Evolutionary conservation across 1,140 invertebrate species (phyloP).

Genomic region (Armadillidium nasatum): DNA sequence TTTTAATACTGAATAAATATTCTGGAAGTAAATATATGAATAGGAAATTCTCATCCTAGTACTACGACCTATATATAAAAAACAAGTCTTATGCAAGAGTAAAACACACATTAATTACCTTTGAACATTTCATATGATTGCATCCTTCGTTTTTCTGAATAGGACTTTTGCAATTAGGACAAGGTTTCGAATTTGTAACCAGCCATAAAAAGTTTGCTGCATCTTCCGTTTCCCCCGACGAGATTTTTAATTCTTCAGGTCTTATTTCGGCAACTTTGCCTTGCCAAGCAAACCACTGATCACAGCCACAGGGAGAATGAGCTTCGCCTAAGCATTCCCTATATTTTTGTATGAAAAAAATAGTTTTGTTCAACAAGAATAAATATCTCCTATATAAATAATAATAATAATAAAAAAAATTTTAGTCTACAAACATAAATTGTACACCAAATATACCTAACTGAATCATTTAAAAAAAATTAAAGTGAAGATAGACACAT

Average conservation of each 20-base stretch:
- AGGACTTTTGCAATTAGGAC: slow-evolving; percentile 66
- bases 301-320: slow-evolving; percentile 65
- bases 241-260: slow-evolving; percentile 60
- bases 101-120: slow-evolving; percentile 51
- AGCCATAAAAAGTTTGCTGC: slow-evolving; percentile 68
- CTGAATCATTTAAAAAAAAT: no score
- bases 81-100: no score
- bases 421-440: no score
- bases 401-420: no score
- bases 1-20: no score
- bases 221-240: slow-evolving; percentile 59
- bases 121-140: slow-evolving; percentile 73
- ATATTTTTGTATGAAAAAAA: neutral
- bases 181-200: slow-evolving; percentile 68
- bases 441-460: no score
- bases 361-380: no score
- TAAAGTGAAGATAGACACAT: no score
- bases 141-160: slow-evolving; percentile 75
- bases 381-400: no score
- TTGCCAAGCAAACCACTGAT: slow-evolving; percentile 63
- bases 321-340: slow-evolving; percentile 63
- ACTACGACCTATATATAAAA: no score
- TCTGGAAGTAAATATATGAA: no score
- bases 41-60: no score
- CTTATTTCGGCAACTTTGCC: slow-evolving; percentile 61